Base-by-base conservation (phyloP, 1,140 invertebrate species). In the Cotesia typhae region DNA sequence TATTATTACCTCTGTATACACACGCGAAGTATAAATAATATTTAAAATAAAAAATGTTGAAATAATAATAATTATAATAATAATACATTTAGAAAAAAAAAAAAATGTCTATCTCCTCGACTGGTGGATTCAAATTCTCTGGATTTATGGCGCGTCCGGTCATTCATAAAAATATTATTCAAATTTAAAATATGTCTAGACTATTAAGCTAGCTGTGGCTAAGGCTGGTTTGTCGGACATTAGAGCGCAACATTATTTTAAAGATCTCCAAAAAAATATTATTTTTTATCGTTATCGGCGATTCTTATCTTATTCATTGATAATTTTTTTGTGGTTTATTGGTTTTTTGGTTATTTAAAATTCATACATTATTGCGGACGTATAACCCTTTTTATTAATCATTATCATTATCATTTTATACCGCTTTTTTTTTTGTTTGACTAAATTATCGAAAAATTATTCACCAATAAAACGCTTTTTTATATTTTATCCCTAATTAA, bases 141-240 rank as follows among this genome's bases (percentile, higher is more conserved):
- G 71, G 84, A 87, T 86, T 87, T 86, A 87, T 87, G 82, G 76
- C 75, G 75, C 80, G 81, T 83, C 82, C 77, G 74, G 77, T 84
- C 84, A 87, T 86, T 87, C 84, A 85, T 86, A 85, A 87, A 85
- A 87, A 85, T 86, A 86, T 84, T 84, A 84, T 87, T 86, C 83
- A 86, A 85, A 87, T 87, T 87, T 83, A 82, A 81, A 85, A 81
- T 47, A 47, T 76, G 82, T 83, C 83, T 81, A 83, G 82, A 83
- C 83, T 75, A 72, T 63, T 73, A 70, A 71, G 75, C 74, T 28
- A 28, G 67, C 55, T 41, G 69, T 47, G 38, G 52, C 41, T 47
- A 64, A 12, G n/a, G 53, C 12, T 55, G 20, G 14, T 10, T 55
- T 67, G 28, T 52, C 51, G 66, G 53, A 52, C 41, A 51, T 41